Evolutionary conservation across 2,888 invertebrate genomes (phyloP).

Genomic region (Acleris literana): DNA sequence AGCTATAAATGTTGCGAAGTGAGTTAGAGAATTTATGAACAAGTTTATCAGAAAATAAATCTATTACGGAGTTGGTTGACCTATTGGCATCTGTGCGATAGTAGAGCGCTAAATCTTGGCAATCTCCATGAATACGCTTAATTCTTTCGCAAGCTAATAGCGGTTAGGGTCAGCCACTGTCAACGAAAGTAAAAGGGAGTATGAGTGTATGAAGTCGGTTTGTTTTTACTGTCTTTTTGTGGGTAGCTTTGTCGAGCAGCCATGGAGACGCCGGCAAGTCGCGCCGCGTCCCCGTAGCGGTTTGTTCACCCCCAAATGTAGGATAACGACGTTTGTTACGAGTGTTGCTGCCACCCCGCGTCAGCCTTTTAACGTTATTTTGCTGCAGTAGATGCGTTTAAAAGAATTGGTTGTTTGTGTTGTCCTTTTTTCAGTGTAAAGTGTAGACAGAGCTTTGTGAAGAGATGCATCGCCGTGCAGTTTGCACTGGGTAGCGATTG

Average conservation of each 20-base stretch:
- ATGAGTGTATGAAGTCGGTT: too few species aligned
- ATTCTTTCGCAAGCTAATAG: conserved; percentile 56
- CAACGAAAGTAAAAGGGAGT: too few species aligned
- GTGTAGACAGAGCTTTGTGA: conserved; percentile 11
- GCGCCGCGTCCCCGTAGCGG: conserved; percentile 59
- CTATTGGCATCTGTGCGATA: conserved; percentile 11
- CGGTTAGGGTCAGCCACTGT: conserved; percentile 54
- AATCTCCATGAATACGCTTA: conserved; percentile 32
- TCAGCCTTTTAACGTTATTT: conserved; percentile 62
- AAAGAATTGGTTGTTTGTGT: conserved; percentile 61
- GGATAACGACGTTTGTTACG: conserved; percentile 77
- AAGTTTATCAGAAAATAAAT: not conserved
- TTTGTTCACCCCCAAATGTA: conserved; percentile 77
- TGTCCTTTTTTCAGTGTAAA: conserved; percentile 42
- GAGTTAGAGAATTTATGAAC: not conserved
- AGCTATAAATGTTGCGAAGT: not conserved
- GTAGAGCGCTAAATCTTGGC: conserved; percentile 34
- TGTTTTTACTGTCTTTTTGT: too few species aligned
- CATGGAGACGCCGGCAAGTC: conserved; percentile 57
- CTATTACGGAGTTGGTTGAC: conserved; percentile 4
- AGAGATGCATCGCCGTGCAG: conserved; percentile 9
- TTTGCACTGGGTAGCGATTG: conserved; percentile 10
- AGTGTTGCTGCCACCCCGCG: conserved; percentile 66
- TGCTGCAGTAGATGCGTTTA: conserved; percentile 63
- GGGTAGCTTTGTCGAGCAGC: conserved; percentile 35